phyloP scores from a whole-genome alignment of 2,888 invertebrate species.

The Neelides folsomi region DNA sequence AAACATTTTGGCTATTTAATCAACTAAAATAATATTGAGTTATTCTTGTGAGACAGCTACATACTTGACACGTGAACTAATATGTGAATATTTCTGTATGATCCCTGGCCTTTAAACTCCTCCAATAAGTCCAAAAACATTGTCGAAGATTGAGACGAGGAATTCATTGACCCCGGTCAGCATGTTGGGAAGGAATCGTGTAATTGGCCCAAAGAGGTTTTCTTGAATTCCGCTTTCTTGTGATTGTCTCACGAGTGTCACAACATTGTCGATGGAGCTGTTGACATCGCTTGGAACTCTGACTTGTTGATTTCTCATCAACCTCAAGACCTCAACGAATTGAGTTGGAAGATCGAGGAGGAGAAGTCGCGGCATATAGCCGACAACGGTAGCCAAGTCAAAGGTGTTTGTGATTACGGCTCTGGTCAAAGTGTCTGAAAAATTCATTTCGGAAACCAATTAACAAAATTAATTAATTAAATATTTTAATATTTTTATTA shows the following conservation, averaged over 20 bases:
- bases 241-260: slow-evolving; percentile 20
- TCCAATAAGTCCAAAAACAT: slow-evolving; percentile 21
- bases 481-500: no score
- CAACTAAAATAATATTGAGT: no score
- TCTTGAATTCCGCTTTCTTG: slow-evolving; percentile 22
- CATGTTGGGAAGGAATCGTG: slow-evolving; percentile 22
- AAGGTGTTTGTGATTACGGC: slow-evolving; percentile 21
- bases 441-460: not conserved
- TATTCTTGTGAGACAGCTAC: no score
- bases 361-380: slow-evolving; percentile 26
- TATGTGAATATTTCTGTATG: not conserved
- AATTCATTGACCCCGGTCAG: slow-evolving; percentile 21
- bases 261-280: slow-evolving; percentile 24
- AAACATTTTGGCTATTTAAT: no score
- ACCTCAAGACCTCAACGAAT: slow-evolving; percentile 21
- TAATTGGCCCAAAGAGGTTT: slow-evolving; percentile 20
- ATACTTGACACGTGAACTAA: not conserved
- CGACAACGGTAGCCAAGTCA: slow-evolving; percentile 24
- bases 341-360: slow-evolving; percentile 25
- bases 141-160: slow-evolving; percentile 23
- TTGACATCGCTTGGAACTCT: slow-evolving; percentile 19
- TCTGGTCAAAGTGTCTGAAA: slow-evolving; percentile 16
- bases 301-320: slow-evolving; percentile 17
- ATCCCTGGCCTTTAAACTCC: slow-evolving; percentile 1
- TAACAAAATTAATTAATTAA: not conserved